Evolutionary conservation across 2,113 vertebrate species (phyloP).

Genomic region (Abramis brama): DNA sequence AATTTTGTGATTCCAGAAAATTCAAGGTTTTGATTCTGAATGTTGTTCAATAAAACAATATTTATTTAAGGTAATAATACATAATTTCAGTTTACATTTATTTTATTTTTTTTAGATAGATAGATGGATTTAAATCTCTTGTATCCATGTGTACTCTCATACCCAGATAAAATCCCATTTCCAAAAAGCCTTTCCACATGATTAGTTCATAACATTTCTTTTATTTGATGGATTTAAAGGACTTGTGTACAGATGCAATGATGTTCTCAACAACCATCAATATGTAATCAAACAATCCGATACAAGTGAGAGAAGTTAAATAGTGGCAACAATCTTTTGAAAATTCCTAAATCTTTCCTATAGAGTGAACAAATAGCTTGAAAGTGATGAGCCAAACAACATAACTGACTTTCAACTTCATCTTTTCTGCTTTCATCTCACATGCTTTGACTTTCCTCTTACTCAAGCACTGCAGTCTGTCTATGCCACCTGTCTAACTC

Average conservation of each 20-base stretch:
- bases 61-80: neutral
- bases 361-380: slow-evolving; percentile 1
- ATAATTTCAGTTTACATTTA: no score
- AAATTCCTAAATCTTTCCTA: slow-evolving; percentile 19
- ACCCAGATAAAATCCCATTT: neutral
- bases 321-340: slow-evolving; percentile 3
- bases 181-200: slow-evolving; percentile 26
- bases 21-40: neutral
- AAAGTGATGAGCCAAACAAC: slow-evolving; percentile 8
- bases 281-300: slow-evolving; percentile 3
- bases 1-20: neutral
- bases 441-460: slow-evolving; percentile 45
- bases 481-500: slow-evolving; percentile 42
- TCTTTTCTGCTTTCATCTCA: slow-evolving; percentile 19
- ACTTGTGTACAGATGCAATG: slow-evolving; percentile 43
- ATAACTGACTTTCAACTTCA: neutral
- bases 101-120: no score
- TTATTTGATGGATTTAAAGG: slow-evolving; percentile 54
- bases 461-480: neutral
- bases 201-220: slow-evolving; percentile 44
- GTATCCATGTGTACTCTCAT: neutral
- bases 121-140: neutral
- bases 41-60: neutral
- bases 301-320: slow-evolving; percentile 25
- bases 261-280: slow-evolving; percentile 35